A percentile compares a stretch with the other conserved stretches of the same genome.
Conservation (phyloP, 2,797 vertebrate genomes). For the Melanogrammus aeglefinus region DNA sequence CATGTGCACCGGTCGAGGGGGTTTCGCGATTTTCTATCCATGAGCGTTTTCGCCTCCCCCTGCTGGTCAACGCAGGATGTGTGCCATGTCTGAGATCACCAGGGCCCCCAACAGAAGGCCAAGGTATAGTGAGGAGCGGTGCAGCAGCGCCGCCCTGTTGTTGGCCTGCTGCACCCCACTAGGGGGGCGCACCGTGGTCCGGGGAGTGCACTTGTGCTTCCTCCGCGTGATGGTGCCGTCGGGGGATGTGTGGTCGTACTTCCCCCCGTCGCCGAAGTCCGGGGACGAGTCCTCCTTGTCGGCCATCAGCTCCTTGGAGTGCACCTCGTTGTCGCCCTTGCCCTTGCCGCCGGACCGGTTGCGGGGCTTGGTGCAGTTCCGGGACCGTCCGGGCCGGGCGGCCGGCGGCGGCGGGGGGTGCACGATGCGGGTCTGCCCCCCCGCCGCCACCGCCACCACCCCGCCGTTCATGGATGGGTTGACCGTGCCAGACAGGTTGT, state of each 20-base stretch:
- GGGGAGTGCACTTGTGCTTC: conserved; percentile 92
- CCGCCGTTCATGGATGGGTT: conserved; percentile 73
- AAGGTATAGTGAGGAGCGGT: conserved; percentile 54
- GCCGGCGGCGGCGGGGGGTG: conserved; percentile 56
- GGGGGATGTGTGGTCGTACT: conserved; percentile 84
- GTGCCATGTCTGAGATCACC: conserved; percentile 76
- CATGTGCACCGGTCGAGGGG: conserved; percentile 72
- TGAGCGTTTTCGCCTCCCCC: conserved; percentile 49
- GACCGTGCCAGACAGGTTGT: conserved; percentile 82
- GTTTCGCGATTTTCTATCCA: conserved; percentile 49
- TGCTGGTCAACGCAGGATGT: conserved; percentile 82
- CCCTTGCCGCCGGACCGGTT: conserved; percentile 74
- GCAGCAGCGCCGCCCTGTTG: conserved; percentile 67
- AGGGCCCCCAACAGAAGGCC: conserved; percentile 72
- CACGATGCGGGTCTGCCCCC: conserved; percentile 70
- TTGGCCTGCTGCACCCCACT: conserved; percentile 95
- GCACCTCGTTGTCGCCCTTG: conserved; percentile 82
- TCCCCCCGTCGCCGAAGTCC: conserved; percentile 82
- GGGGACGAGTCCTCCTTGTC: conserved; percentile 87
- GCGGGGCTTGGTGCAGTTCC: conserved; percentile 92
- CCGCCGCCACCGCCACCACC: conserved; percentile 3
- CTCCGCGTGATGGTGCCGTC: conserved; percentile 80
- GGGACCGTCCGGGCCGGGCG: conserved; percentile 75
- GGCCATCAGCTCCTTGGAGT: conserved; percentile 74
- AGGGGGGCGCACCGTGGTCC: conserved; percentile 88